A percentile compares a stretch with the other conserved stretches of the same genome.
These are phyloP conservation scores for Sisor rabdophorus DNA, from an alignment of 2,113 vertebrate species.

Conservation along the genomic window DNA sequence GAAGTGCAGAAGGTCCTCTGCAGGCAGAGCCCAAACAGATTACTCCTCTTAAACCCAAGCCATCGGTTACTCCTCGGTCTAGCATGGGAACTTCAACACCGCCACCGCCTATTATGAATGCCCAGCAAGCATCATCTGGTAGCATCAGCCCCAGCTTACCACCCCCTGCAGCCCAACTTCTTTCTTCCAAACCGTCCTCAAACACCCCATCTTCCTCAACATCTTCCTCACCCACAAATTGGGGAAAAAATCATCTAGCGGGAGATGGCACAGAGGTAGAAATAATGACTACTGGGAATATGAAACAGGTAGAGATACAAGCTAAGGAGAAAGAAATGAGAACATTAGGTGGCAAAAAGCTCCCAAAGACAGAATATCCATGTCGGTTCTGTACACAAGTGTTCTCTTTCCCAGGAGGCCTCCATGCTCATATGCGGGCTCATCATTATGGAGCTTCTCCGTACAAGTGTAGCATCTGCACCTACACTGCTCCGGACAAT, in stretches of 20 bases:
- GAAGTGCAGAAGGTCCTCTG: slow-evolving; percentile 73
- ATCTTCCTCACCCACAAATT: slow-evolving; percentile 56
- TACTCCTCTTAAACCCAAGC: slow-evolving; percentile 91
- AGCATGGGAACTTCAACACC: slow-evolving; percentile 84
- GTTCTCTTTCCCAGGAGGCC: slow-evolving; percentile 84
- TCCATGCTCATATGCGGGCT: slow-evolving; percentile 86
- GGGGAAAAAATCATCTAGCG: slow-evolving; percentile 72
- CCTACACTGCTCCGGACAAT: slow-evolving; percentile 93
- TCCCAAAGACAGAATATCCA: slow-evolving; percentile 81
- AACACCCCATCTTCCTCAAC: slow-evolving; percentile 62
- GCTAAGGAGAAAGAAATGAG: slow-evolving; percentile 61
- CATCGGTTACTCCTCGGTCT: slow-evolving; percentile 81
- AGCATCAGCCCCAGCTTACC: slow-evolving; percentile 89
- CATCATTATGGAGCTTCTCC: slow-evolving; percentile 90
- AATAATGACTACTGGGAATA: slow-evolving; percentile 48
- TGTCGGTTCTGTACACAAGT: slow-evolving; percentile 94
- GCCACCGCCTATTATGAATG: slow-evolving; percentile 83
- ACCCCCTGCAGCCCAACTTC: slow-evolving; percentile 75
- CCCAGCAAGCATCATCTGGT: slow-evolving; percentile 90
- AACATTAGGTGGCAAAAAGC: slow-evolving; percentile 62
- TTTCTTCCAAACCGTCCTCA: slow-evolving; percentile 70
- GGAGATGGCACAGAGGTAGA: slow-evolving; percentile 65
- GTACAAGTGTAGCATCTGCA: slow-evolving; percentile 94
- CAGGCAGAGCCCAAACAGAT: slow-evolving; percentile 81
- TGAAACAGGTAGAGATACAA: slow-evolving; percentile 82